phyloP scores from a whole-genome alignment of 2,797 vertebrate species.

The Microhierax caerulescens region DNA sequence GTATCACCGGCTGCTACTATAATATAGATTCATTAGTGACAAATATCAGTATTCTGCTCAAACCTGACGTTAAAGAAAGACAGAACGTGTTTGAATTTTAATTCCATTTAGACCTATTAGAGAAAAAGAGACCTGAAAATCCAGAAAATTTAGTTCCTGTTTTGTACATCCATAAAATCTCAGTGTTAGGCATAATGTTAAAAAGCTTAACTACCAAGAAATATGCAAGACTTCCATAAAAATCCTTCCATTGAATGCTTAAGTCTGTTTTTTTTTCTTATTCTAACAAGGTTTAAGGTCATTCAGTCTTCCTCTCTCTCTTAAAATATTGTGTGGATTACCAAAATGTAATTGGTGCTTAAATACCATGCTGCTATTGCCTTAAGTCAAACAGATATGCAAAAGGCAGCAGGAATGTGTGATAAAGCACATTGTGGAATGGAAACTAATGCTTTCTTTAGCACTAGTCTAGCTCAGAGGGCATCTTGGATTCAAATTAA shows the following conservation, averaged over 20 bases:
- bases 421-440: conserved; percentile 62
- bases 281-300: conserved; percentile 16
- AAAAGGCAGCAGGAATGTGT: conserved; percentile 52
- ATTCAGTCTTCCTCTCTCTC: not conserved
- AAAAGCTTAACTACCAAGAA: not conserved
- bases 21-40: not conserved
- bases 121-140: not conserved
- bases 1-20: conserved; percentile 19
- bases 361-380: conserved; percentile 9
- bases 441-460: conserved; percentile 63
- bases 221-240: conserved; percentile 7
- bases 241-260: conserved; percentile 30
- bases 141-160: not conserved
- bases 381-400: conserved; percentile 49
- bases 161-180: not conserved
- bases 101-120: not conserved
- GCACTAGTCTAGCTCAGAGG: conserved; percentile 43
- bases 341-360: conserved; percentile 21
- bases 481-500: conserved; percentile 75
- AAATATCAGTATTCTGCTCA: not conserved
- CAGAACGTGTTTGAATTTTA: not conserved
- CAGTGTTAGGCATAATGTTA: not conserved
- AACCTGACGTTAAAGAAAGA: not conserved
- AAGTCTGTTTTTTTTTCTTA: conserved; percentile 10
- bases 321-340: conserved; percentile 25